Conservation (phyloP, 1,140 invertebrate genomes). For the Dendrolimus punctatus region DNA sequence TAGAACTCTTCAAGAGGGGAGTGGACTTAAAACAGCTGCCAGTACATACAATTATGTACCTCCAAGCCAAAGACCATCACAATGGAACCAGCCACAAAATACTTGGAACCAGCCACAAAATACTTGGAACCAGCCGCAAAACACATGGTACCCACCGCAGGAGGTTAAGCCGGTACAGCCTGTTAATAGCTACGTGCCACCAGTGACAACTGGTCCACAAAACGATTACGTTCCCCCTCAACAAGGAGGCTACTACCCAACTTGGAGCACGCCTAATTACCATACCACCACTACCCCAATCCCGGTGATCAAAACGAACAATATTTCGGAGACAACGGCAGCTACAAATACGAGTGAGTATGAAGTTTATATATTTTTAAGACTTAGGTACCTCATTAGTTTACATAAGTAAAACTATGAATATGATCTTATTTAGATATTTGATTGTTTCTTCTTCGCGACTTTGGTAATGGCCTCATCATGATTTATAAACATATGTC, state of each 20-base stretch:
- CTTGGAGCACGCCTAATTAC: conserved; percentile 13
- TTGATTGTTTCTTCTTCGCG: no score
- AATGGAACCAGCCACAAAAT: conserved; percentile 16
- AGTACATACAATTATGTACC: conserved; percentile 23
- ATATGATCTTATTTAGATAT: no score
- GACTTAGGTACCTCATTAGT: background rate
- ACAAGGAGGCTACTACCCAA: conserved; percentile 24
- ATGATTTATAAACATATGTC: no score
- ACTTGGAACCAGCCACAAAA: conserved; percentile 11
- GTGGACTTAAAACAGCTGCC: conserved; percentile 21
- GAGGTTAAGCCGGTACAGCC: conserved; percentile 14
- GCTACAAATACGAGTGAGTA: conserved; percentile 75
- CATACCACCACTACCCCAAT: conserved; percentile 46
- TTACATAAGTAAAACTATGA: background rate
- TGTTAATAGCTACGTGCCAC: conserved; percentile 27
- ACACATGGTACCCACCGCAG: conserved; percentile 21
- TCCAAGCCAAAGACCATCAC: conserved; percentile 17
- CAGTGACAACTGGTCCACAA: conserved; percentile 14
- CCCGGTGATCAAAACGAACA: conserved; percentile 73
- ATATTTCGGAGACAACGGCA: conserved; percentile 67
- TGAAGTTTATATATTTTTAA: background rate
- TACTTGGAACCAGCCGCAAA: conserved; percentile 15
- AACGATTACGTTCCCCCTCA: conserved; percentile 16
- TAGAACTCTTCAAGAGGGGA: conserved; percentile 21
- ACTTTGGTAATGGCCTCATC: no score